Evolutionary conservation across 2,888 invertebrate species (phyloP).

Genomic region (Pammene fasciana): DNA sequence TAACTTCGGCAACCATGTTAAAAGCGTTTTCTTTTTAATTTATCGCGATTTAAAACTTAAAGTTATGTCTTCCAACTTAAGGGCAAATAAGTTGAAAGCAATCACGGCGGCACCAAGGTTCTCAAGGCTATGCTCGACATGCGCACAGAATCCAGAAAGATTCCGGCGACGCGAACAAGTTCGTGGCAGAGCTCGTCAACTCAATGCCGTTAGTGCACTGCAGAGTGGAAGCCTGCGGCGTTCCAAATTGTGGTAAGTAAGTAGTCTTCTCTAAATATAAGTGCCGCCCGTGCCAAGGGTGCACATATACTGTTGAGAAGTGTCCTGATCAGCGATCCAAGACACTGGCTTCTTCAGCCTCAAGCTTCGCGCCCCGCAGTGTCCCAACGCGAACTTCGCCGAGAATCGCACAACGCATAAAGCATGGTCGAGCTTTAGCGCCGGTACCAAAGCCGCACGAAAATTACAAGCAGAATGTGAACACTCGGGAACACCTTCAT

Average conservation of each 20-base stretch:
- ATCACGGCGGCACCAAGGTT: not conserved
- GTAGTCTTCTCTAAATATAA: not conserved
- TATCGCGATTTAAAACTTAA: not conserved
- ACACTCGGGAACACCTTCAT: not conserved
- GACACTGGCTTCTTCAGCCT: not conserved
- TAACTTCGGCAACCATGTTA: not conserved
- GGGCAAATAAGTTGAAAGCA: not conserved
- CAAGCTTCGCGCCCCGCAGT: not conserved
- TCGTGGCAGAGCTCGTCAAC: conserved; percentile 1
- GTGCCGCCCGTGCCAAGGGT: not conserved
- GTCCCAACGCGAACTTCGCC: not conserved
- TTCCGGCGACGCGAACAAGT: not conserved
- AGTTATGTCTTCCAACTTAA: not conserved
- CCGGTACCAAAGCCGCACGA: not conserved
- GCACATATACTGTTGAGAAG: not conserved
- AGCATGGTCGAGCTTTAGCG: not conserved
- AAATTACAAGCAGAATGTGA: conserved; percentile 2
- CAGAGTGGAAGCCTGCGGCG: conserved; percentile 7
- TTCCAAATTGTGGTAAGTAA: not conserved
- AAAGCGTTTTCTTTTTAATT: not conserved
- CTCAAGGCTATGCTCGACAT: not conserved
- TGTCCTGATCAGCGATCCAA: not conserved
- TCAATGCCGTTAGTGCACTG: not conserved
- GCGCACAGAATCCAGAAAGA: not conserved
- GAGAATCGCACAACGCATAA: conserved; percentile 9